phyloP scores from a whole-genome alignment of 2,113 vertebrate species.

The Otus sunia region DNA sequence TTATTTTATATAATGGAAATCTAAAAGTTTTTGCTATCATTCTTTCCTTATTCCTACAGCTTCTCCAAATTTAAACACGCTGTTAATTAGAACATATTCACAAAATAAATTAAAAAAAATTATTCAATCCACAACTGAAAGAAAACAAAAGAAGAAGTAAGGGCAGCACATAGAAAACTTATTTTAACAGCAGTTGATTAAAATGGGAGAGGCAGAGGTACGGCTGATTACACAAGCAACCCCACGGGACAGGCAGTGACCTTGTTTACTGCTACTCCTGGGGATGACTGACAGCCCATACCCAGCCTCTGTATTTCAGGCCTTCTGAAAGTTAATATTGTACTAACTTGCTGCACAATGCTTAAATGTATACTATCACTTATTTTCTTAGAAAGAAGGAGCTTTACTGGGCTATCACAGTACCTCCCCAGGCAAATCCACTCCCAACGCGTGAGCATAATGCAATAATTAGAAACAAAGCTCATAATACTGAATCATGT shows the following conservation, averaged over 20 bases:
- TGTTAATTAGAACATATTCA: neutral
- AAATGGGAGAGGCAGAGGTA: neutral
- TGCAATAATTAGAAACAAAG: rapidly evolving
- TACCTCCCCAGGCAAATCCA: neutral
- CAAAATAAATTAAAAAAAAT: neutral
- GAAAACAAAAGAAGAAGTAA: neutral
- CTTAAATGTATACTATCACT: neutral
- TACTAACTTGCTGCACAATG: neutral
- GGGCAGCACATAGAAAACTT: neutral
- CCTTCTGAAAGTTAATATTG: neutral
- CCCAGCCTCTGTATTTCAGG: neutral
- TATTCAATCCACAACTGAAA: neutral
- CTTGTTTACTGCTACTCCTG: neutral
- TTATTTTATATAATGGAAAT: neutral
- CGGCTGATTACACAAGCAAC: neutral
- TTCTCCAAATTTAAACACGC: neutral
- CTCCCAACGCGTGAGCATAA: neutral
- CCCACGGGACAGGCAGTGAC: neutral
- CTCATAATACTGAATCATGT: neutral
- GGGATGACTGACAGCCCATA: neutral
- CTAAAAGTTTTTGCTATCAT: neutral
- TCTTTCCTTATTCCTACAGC: neutral
- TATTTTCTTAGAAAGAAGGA: neutral
- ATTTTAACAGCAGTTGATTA: neutral
- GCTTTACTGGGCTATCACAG: neutral